phyloP scores from a whole-genome alignment of 2,888 invertebrate species.

The Mayetiola destructor region DNA sequence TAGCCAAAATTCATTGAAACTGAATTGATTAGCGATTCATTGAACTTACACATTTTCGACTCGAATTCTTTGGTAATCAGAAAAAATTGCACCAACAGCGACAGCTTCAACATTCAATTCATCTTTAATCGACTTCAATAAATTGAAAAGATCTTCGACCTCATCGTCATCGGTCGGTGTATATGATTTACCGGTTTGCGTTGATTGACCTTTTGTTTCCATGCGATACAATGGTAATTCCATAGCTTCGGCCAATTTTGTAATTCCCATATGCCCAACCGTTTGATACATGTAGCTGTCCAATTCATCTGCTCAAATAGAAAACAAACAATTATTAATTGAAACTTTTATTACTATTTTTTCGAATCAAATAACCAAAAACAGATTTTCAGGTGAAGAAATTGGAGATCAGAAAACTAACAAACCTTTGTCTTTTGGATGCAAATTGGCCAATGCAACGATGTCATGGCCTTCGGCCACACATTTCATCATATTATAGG shows the following conservation, averaged over 20 bases:
- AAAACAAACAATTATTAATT: too few relatives aligned
- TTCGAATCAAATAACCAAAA: too few relatives aligned
- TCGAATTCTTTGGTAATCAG: constrained; percentile 94
- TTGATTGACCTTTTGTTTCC: constrained; percentile 70
- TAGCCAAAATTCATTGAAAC: background rate
- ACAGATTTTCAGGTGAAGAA: too few relatives aligned
- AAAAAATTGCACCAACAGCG: constrained; percentile 92
- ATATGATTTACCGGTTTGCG: constrained; percentile 57
- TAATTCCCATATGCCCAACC: constrained; percentile 90
- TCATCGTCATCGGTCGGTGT: constrained; percentile 75
- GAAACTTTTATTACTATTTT: too few relatives aligned
- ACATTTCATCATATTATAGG: constrained; percentile 98
- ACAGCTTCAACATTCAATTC: constrained; percentile 76
- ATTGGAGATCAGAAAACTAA: too few relatives aligned
- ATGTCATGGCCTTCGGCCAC: constrained; percentile 84
- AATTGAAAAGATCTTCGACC: constrained; percentile 87
- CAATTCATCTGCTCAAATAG: constrained; percentile 65
- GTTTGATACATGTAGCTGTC: constrained; percentile 99
- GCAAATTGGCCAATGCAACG: constrained; percentile 89
- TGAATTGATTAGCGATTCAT: too few relatives aligned
- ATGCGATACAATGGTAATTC: constrained; percentile 77
- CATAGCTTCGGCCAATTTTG: constrained; percentile 85
- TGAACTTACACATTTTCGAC: constrained; percentile 93
- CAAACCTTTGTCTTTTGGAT: constrained; percentile 67
- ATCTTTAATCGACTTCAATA: constrained; percentile 48